Evolutionary conservation across 2,888 invertebrate genomes (phyloP).

Genomic region (Nemoura dubitans): DNA sequence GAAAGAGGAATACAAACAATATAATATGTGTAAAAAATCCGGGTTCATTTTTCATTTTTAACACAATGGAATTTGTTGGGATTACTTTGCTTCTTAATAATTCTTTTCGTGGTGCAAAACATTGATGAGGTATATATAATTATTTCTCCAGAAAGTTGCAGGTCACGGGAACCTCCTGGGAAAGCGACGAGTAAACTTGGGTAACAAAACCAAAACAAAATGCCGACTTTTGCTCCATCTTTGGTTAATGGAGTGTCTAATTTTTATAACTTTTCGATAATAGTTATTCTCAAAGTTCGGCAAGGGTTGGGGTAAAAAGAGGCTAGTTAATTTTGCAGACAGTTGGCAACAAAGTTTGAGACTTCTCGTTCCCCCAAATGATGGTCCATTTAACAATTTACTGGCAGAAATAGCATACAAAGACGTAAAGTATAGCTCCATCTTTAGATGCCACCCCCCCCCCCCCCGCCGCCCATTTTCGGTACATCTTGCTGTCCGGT

Average conservation of each 20-base stretch:
- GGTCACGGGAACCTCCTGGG: background rate
- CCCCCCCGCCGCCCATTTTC: background rate
- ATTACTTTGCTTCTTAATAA: background rate
- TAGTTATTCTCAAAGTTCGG: background rate
- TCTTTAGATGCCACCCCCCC: background rate
- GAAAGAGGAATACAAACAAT: too few species aligned
- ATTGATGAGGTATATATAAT: background rate
- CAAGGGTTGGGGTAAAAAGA: background rate
- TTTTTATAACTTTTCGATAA: constrained; percentile 12
- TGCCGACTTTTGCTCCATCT: background rate
- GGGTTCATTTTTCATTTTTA: background rate
- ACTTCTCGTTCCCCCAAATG: background rate
- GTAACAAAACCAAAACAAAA: background rate
- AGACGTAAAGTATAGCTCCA: background rate
- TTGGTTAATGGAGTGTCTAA: constrained; percentile 7
- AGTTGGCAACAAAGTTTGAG: constrained; percentile 12
- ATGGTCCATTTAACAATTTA: constrained; percentile 2
- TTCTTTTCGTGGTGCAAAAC: background rate
- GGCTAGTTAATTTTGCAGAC: constrained; percentile 3
- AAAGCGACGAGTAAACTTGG: background rate
- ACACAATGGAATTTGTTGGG: background rate
- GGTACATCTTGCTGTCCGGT: background rate
- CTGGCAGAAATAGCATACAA: background rate
- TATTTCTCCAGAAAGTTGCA: background rate
- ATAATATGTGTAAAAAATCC: background rate